Evolutionary conservation across 2,113 vertebrate species (phyloP).

Genomic region (Chrysochloris asiatica): DNA sequence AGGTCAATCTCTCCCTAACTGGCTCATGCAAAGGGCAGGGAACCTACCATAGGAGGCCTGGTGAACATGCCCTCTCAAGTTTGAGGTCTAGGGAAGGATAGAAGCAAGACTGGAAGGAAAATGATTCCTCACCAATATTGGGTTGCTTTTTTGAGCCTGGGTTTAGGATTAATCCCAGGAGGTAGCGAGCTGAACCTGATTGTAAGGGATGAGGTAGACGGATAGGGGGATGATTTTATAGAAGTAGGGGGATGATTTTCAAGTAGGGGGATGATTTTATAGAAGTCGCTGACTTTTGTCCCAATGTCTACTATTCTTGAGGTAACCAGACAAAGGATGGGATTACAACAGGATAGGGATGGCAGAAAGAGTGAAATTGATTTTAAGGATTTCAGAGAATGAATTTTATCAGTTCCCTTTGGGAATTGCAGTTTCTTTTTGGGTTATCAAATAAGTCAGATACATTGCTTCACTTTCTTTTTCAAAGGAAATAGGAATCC

Average conservation of each 20-base stretch:
- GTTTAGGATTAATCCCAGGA: not conserved
- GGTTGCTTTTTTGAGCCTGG: not conserved
- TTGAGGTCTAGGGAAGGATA: not conserved
- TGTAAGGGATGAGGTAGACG: too few species aligned
- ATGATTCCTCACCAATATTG: not conserved
- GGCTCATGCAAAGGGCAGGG: slow-evolving; percentile 59
- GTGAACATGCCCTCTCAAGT: not conserved
- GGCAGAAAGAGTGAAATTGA: not conserved
- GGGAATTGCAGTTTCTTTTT: not conserved
- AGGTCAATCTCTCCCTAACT: not conserved
- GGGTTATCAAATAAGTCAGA: not conserved
- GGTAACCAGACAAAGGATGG: not conserved
- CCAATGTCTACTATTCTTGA: slow-evolving; percentile 2
- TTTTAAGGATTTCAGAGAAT: not conserved
- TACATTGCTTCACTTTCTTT: not conserved
- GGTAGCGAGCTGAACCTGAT: not conserved
- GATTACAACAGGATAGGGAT: not conserved
- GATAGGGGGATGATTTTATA: not conserved
- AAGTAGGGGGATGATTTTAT: not conserved
- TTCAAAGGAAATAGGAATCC: not conserved
- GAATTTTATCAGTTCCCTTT: not conserved
- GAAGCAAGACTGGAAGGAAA: not conserved
- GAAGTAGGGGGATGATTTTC: not conserved
- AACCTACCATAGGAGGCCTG: not conserved
- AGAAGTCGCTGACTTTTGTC: not conserved